These are phyloP conservation scores for Tarsius wallacei DNA, from an alignment of 2,797 vertebrate genomes.

Conservation along the genomic window DNA sequence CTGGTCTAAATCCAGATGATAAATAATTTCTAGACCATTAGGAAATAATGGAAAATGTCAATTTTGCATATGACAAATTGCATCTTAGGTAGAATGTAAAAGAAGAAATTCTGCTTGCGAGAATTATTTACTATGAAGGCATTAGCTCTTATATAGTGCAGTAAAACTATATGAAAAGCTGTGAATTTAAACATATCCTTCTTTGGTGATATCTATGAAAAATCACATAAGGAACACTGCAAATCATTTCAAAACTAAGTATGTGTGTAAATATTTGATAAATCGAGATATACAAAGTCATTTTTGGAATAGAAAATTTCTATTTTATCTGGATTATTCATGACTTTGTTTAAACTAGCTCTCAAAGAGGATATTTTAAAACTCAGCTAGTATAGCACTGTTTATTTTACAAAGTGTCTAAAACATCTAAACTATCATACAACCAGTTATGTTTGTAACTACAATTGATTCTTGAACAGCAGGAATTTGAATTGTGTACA, in stretches of 20 bases:
- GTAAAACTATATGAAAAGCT: neutral
- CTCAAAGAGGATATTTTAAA: constrained; percentile 75
- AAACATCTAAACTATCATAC: constrained; percentile 32
- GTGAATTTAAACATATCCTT: neutral
- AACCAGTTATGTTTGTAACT: neutral
- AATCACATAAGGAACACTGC: neutral
- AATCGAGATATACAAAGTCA: constrained; percentile 21
- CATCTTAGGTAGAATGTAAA: constrained; percentile 39
- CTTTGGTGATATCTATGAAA: constrained; percentile 24
- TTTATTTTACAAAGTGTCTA: constrained; percentile 43
- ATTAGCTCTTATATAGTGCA: constrained; percentile 21
- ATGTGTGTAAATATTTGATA: constrained; percentile 58
- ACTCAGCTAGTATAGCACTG: constrained; percentile 42
- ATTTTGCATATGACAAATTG: neutral
- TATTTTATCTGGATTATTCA: constrained; percentile 69
- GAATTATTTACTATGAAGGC: constrained; percentile 65
- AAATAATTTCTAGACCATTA: too few species aligned
- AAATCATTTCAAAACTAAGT: constrained; percentile 48
- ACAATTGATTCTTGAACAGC: neutral
- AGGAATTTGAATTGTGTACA: neutral
- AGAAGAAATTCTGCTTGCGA: neutral
- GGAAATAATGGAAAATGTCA: neutral
- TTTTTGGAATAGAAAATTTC: constrained; percentile 30
- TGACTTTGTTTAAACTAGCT: constrained; percentile 77
- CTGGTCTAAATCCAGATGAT: neutral